Conservation (phyloP, 2,797 vertebrate species). For the Gastrophryne carolinensis region DNA sequence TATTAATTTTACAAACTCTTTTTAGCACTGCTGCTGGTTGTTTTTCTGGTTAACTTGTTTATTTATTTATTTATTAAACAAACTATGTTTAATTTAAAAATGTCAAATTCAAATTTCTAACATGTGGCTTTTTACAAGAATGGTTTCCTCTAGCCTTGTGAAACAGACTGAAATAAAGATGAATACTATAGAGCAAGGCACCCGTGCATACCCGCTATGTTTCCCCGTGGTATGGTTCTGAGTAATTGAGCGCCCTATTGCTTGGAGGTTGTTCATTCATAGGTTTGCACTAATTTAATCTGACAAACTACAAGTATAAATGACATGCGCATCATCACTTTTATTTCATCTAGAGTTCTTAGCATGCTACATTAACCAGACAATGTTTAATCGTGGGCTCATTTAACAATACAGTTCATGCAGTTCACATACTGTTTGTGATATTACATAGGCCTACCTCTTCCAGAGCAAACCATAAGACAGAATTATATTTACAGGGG, state of each 20-base stretch:
- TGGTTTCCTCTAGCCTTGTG: too few relatives aligned
- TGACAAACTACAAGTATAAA: slow-evolving; percentile 60
- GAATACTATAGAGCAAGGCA: too few relatives aligned
- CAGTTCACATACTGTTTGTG: slow-evolving; percentile 77
- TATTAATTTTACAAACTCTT: too few relatives aligned
- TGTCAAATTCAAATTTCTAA: too few relatives aligned
- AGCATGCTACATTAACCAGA: slow-evolving; percentile 89
- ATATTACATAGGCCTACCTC: slow-evolving; percentile 68
- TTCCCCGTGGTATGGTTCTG: not conserved
- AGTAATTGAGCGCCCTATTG: not conserved
- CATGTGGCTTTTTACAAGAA: too few relatives aligned
- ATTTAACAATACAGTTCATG: slow-evolving; percentile 90
- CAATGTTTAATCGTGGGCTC: slow-evolving; percentile 79
- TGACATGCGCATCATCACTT: slow-evolving; percentile 72
- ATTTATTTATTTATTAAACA: too few relatives aligned
- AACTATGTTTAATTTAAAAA: too few relatives aligned
- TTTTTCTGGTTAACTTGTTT: too few relatives aligned
- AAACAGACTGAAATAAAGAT: too few relatives aligned
- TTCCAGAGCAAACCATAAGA: slow-evolving; percentile 67
- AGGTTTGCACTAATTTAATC: slow-evolving; percentile 36
- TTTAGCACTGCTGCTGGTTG: too few relatives aligned
- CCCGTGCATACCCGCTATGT: not conserved
- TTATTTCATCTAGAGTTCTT: slow-evolving; percentile 87
- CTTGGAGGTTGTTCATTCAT: slow-evolving; percentile 7
- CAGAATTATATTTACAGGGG: slow-evolving; percentile 56